Evolutionary conservation across 2,113 vertebrate species (phyloP), one percentile per base, ranked within the genome.

Genomic region (Strix uralensis): DNA sequence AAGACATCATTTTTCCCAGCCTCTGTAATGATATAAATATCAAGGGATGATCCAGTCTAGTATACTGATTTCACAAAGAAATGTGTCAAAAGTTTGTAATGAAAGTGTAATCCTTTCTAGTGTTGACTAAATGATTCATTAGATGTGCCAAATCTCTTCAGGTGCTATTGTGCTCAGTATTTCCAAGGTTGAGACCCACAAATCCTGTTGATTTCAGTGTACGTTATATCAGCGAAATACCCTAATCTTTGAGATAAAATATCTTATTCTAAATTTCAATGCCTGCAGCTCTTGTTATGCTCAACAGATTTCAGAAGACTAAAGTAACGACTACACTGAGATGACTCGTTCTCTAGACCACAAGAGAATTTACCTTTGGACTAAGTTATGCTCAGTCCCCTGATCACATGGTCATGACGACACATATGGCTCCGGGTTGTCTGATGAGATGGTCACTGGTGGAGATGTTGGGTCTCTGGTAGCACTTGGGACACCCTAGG

Each of bases 371-470:
- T 54, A 36, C 16, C n/a, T 61, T n/a, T 54, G 34, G 16, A 46
- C 34, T 46, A 16, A 10, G 9, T 27, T 80, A 18, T 18, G 15
- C 8, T 38, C 27, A 40, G 6, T 16, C 23, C n/a, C 62, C 34
- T 30, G 55, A 20, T 40, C 2, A 14, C 40, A 47, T 6, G 11
- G 4, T 52, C 13, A 36, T 38, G 46, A 46, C 13, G 29, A 44
- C 19, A 36, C 5, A 34, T 13, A 15, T 2, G 3, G 9, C 14
- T 51, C 30, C 1, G 0, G 8, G 5, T 25, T 65, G 42, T 23
- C 66, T 29, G 42, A 51, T 8, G 5, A 27, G 40, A 21, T 23
- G 32, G 16, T n/a, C 29, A 29, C 14, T 27, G 21, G 5, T 4
- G 40, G 20, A 54, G 20, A 23, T 22, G 11, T 9, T 26, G 13